A percentile compares a stretch with the other conserved stretches of the same genome.
phyloP scores from a whole-genome alignment of 1,140 invertebrate genomes.

The Ridgeia piscesae region DNA sequence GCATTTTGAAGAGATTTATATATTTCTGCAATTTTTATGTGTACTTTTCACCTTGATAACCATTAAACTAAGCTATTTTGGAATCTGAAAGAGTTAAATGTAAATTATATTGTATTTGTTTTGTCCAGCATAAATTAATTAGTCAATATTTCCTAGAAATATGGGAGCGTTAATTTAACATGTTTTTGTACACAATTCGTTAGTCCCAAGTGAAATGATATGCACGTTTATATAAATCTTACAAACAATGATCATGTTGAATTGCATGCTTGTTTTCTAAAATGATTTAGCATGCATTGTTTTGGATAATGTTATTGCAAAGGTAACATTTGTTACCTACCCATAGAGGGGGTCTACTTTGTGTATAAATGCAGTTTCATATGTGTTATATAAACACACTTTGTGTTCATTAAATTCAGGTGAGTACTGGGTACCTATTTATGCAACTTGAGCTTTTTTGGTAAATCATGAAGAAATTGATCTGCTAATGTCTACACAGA shows the following conservation, averaged over 20 bases:
- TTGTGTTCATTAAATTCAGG: not conserved
- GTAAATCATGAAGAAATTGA: not conserved
- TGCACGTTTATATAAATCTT: not conserved
- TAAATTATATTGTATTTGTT: not conserved
- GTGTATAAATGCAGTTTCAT: not conserved
- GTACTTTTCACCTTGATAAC: not conserved
- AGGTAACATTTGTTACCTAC: not conserved
- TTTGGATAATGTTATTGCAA: not conserved
- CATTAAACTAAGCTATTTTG: not conserved
- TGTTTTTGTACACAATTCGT: not conserved
- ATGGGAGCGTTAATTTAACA: too few relatives aligned
- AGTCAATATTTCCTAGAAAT: too few relatives aligned
- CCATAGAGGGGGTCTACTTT: too few relatives aligned
- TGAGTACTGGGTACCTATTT: not conserved
- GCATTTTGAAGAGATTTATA: not conserved
- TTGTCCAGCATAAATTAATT: not conserved
- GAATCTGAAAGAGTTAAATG: not conserved
- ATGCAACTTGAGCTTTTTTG: not conserved
- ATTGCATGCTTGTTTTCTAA: not conserved
- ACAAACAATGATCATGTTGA: not conserved
- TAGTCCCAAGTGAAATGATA: not conserved
- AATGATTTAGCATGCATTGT: not conserved
- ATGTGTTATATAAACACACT: not conserved
- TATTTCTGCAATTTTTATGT: not conserved
- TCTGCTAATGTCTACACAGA: not conserved